A percentile compares a stretch with the other conserved stretches of the same genome.
Evolutionary conservation across 2,113 vertebrate genomes (phyloP).

Genomic region (Psilopsiagon aurifrons): DNA sequence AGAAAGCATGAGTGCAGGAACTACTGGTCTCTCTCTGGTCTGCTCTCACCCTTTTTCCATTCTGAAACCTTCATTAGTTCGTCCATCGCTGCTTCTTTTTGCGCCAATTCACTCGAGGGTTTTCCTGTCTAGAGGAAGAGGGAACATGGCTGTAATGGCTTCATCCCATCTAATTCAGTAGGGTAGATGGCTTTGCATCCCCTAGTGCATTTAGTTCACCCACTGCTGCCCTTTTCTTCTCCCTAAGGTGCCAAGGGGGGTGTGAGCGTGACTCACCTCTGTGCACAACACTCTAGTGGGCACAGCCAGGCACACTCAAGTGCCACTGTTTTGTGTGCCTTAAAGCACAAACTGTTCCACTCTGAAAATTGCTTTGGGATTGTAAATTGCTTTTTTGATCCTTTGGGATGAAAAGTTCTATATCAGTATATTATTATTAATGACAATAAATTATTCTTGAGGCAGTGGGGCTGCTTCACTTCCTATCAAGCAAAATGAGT

Average conservation of each 20-base stretch:
- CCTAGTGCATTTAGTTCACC: fast-evolving
- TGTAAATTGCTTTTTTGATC: conserved; percentile 58
- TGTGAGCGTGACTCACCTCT: not conserved
- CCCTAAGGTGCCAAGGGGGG: not conserved
- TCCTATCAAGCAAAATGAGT: not conserved
- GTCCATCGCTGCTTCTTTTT: not conserved
- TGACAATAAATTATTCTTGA: conserved; percentile 56
- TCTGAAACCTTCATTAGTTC: not conserved
- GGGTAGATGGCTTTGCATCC: not conserved
- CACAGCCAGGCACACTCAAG: not conserved
- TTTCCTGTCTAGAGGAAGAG: not conserved
- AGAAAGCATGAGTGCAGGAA: not conserved
- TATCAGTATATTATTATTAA: conserved; percentile 53
- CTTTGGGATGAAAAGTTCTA: conserved; percentile 49
- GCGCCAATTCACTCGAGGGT: fast-evolving
- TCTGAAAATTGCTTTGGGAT: conserved; percentile 47
- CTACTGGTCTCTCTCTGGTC: fast-evolving
- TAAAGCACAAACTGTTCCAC: conserved; percentile 16
- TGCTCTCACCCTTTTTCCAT: not conserved
- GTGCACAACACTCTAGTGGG: fast-evolving
- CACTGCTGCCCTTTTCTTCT: not conserved
- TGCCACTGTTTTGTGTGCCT: not conserved
- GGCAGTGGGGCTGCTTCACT: not conserved
- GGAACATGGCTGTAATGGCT: not conserved
- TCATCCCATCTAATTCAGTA: not conserved